Conservation (phyloP, 1,140 invertebrate genomes). For the Ceratoteleas bidentatus region DNA sequence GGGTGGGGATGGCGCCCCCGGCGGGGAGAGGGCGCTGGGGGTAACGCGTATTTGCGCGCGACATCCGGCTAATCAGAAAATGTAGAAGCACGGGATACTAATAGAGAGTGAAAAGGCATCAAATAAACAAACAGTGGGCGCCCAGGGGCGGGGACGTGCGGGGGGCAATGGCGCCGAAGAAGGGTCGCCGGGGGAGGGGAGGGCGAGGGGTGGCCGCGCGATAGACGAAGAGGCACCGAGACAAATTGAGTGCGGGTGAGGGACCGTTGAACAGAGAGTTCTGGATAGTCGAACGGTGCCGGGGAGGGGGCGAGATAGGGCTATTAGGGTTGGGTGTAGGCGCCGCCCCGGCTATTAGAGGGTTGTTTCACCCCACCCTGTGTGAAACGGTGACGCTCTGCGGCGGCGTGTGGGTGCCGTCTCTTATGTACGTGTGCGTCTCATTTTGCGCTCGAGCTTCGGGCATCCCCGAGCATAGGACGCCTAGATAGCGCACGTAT, state of each 20-base stretch:
- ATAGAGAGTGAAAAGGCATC: conserved; percentile 82
- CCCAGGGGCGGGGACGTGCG: conserved; percentile 35
- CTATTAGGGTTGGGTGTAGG: too few relatives aligned
- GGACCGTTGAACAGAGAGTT: too few relatives aligned
- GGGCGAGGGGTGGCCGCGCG: conserved; percentile 16
- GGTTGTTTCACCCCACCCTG: too few relatives aligned
- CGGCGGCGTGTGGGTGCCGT: too few relatives aligned
- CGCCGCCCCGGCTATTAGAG: too few relatives aligned
- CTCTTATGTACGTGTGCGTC: too few relatives aligned
- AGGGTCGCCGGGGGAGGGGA: conserved; percentile 47
- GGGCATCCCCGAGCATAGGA: too few relatives aligned
- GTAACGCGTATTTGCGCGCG: conserved; percentile 74
- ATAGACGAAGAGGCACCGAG: conserved; percentile 51
- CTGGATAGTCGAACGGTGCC: too few relatives aligned
- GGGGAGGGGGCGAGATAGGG: conserved; percentile 75
- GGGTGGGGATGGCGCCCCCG: conserved; percentile 51
- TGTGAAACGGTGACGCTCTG: too few relatives aligned
- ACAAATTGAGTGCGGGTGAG: too few relatives aligned
- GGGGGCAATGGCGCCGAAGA: conserved; percentile 44
- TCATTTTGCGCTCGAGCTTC: too few relatives aligned
- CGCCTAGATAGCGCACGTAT: too few relatives aligned
- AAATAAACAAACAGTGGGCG: conserved; percentile 80
- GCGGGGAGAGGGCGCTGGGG: conserved; percentile 39
- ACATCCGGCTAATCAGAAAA: conserved; percentile 82
- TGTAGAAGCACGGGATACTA: conserved; percentile 80